These are phyloP conservation scores for Drosophila sordidula DNA, from an alignment of 2,888 invertebrate species.

Conservation along the genomic window DNA sequence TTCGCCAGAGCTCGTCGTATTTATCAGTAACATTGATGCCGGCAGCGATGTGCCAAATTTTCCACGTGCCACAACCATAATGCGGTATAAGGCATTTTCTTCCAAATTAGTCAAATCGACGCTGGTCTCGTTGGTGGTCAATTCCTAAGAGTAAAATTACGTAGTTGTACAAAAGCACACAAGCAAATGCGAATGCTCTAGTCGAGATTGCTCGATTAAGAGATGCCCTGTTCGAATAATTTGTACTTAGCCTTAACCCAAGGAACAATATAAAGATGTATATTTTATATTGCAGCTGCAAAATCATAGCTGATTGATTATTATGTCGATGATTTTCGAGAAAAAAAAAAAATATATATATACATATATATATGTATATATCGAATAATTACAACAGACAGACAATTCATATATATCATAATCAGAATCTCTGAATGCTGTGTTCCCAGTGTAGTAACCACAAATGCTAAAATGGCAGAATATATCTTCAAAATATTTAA, in stretches of 20 bases:
- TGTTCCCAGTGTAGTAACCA: too few relatives aligned
- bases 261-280: too few relatives aligned
- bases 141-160: conserved; percentile 86
- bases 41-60: conserved; percentile 92
- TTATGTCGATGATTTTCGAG: too few relatives aligned
- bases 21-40: conserved; percentile 91
- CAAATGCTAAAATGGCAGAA: too few relatives aligned
- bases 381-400: too few relatives aligned
- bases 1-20: conserved; percentile 85
- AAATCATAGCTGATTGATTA: too few relatives aligned
- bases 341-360: too few relatives aligned
- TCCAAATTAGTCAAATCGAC: conserved; percentile 88
- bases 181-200: neutral
- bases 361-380: too few relatives aligned
- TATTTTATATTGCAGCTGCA: too few relatives aligned
- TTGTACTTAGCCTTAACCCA: too few relatives aligned
- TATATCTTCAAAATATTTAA: neutral
- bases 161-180: conserved; percentile 16
- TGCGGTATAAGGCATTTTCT: conserved; percentile 90
- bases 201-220: neutral
- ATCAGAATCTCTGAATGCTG: too few relatives aligned
- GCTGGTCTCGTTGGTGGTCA: conserved; percentile 88
- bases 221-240: neutral
- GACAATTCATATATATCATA: too few relatives aligned
- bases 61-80: conserved; percentile 92